A percentile compares a stretch with the other conserved stretches of the same genome.
These are phyloP conservation scores for Athalia cordata DNA, from an alignment of 2,888 invertebrate species.

Conservation along the genomic window DNA sequence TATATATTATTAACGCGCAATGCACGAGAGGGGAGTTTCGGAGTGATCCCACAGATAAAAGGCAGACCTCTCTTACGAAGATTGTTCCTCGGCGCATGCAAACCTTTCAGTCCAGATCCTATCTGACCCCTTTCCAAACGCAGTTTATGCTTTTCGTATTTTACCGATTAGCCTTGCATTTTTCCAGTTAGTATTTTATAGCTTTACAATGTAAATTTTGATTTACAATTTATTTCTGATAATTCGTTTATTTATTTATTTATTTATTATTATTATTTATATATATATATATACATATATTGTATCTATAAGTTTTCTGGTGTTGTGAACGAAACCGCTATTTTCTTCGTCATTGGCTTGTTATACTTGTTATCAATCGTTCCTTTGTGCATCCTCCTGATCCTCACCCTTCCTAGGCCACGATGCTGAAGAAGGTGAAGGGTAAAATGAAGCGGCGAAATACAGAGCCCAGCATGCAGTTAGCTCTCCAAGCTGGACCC, in stretches of 20 bases:
- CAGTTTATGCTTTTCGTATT: slow-evolving; percentile 65
- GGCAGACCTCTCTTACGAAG: slow-evolving; percentile 47
- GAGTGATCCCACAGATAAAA: slow-evolving; percentile 59
- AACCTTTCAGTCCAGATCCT: slow-evolving; percentile 18
- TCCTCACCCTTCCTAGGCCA: slow-evolving; percentile 86
- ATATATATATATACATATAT: slow-evolving; percentile 39
- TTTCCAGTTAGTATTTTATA: slow-evolving; percentile 47
- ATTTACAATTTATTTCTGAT: slow-evolving; percentile 2
- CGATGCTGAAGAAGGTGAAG: slow-evolving; percentile 99
- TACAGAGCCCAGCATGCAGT: slow-evolving; percentile 88
- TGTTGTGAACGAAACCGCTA: slow-evolving; percentile 53
- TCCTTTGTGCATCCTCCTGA: slow-evolving; percentile 63
- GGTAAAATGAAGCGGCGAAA: slow-evolving; percentile 97
- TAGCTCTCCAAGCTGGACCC: slow-evolving; percentile 74
- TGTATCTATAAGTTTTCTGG: slow-evolving; percentile 48
- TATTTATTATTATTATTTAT: slow-evolving; percentile 37
- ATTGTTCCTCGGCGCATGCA: slow-evolving; percentile 46
- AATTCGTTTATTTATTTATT: slow-evolving; percentile 19
- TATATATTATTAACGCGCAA: slow-evolving; percentile 50
- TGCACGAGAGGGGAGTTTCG: slow-evolving; percentile 62
- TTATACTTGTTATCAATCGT: slow-evolving; percentile 54
- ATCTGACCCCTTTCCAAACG: slow-evolving; percentile 55
- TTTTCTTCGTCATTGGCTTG: slow-evolving; percentile 52
- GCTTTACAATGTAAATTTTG: slow-evolving; percentile 23
- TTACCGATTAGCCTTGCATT: slow-evolving; percentile 56